Conservation (phyloP, 2,113 vertebrate species). For the Cinclus mexicanus region DNA sequence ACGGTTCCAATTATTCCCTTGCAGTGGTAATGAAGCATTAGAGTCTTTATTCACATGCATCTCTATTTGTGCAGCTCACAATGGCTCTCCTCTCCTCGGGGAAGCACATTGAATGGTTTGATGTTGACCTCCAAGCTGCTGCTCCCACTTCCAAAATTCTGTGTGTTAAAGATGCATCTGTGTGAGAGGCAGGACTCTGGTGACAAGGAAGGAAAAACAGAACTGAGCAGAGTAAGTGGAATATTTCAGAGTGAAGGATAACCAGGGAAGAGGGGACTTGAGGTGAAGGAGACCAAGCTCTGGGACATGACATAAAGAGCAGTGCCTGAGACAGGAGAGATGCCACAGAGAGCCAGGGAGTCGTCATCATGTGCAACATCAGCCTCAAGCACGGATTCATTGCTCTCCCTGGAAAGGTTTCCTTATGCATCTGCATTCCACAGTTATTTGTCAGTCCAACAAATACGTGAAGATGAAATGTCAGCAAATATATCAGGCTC, state of each 20-base stretch:
- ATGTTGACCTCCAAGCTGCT: conserved; percentile 20
- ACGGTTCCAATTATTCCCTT: conserved; percentile 42
- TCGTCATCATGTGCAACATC: conserved; percentile 22
- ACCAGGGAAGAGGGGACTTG: background rate
- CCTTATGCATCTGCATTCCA: background rate
- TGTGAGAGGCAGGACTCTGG: background rate
- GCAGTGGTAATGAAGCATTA: conserved; percentile 39
- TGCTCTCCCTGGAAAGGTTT: background rate
- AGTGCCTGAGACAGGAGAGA: background rate
- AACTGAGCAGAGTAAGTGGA: background rate
- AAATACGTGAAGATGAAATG: conserved; percentile 15
- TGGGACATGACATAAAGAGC: conserved; percentile 6
- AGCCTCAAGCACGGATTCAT: background rate
- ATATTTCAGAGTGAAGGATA: background rate
- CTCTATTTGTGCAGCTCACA: background rate
- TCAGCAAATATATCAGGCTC: background rate
- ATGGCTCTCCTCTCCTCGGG: conserved; percentile 20
- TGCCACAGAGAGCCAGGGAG: background rate
- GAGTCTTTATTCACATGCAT: conserved; percentile 1
- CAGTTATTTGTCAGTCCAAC: conserved; percentile 14
- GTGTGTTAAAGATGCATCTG: background rate
- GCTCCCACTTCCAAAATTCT: background rate
- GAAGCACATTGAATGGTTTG: background rate
- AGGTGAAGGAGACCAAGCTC: conserved; percentile 9
- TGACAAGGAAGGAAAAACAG: background rate